These are phyloP conservation scores for Parochlus steinenii DNA, from an alignment of 2,888 invertebrate genomes.

Conservation along the genomic window DNA sequence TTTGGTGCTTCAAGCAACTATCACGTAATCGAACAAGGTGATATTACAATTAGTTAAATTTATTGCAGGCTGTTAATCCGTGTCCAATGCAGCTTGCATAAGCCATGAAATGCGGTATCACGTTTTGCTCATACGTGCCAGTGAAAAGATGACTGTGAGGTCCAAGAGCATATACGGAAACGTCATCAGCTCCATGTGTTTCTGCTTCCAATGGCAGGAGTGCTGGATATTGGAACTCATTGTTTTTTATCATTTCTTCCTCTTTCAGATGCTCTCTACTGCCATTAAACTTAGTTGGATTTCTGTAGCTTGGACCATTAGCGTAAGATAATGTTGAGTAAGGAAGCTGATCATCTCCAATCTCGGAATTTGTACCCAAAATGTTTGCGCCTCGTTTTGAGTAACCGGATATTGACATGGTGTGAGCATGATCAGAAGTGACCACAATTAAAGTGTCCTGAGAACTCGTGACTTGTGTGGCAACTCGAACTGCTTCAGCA, in stretches of 20 bases:
- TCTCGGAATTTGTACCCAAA: slow-evolving; percentile 28
- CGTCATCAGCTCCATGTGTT: too few species aligned
- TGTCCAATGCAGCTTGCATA: slow-evolving; percentile 52
- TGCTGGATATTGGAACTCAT: too few species aligned
- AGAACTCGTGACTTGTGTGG: slow-evolving; percentile 35
- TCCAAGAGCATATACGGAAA: slow-evolving; percentile 55
- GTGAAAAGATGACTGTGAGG: slow-evolving; percentile 63
- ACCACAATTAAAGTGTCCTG: slow-evolving; percentile 58
- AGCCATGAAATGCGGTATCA: slow-evolving; percentile 54
- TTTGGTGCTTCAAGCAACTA: neutral
- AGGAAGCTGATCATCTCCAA: slow-evolving; percentile 40
- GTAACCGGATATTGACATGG: slow-evolving; percentile 46
- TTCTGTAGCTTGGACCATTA: slow-evolving; percentile 58
- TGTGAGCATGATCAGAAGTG: slow-evolving; percentile 55
- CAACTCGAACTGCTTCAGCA: slow-evolving; percentile 42
- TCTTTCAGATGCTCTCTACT: too few species aligned
- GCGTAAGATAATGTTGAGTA: slow-evolving; percentile 57
- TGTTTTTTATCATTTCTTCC: too few species aligned
- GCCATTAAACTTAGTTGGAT: too few species aligned
- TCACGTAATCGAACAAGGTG: neutral
- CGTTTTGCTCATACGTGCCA: slow-evolving; percentile 60
- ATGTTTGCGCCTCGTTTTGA: slow-evolving; percentile 30
- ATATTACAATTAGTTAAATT: neutral
- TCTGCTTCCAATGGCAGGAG: too few species aligned
- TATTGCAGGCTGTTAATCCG: slow-evolving; percentile 17